Evolutionary conservation across 2,888 invertebrate genomes (phyloP), one percentile per base, ranked within the genome.

Genomic region (Lampropteryx suffumata): DNA sequence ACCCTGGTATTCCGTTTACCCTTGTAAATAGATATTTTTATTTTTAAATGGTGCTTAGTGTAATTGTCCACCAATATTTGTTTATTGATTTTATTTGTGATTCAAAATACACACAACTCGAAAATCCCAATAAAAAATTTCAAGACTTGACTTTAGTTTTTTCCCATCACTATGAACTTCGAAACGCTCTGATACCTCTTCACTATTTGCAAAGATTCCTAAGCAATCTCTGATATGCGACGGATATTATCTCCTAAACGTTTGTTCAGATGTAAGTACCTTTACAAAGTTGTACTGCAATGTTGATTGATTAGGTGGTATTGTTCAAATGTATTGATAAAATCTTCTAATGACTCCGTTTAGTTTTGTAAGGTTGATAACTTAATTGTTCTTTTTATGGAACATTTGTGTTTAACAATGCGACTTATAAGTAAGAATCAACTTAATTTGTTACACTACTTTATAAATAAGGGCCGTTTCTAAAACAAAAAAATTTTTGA

Each of bases 271-370:
- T 46, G n/a, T n/a, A n/a, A n/a, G 37, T 46, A 7, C 32, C 14
- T 44, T 34, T 43, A 21, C 2, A 30, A 33, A 33, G 4, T 13
- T 29, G 6, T 36, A 43, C 2, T 17, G 43, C 43, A 33, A 50
- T 33, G 43, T 37, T 45, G 50, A 50, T 50, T 50, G 50, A 50
- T 45, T 45, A 45, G 33, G 39, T 3, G 17, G 50, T 33, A 50
- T 50, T 50, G 50, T 50, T 35, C n/a, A 14, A 40, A 35, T 33
- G 28, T 44, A 14, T 11, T 26, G 41, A 41, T 41, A 45, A 1
- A 11, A 50, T 50, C 43, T 39, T 9, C 9, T 37, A 37, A 33
- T 41, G 11, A 35, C 21, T 27, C 13, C n/a, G 43, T 32, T 29
- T 21, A 45, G 34, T 50, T 35, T 39, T 40, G 44, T 33, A 45